A percentile compares a stretch with the other conserved stretches of the same genome.
Conservation (phyloP, 2,113 vertebrate species). For the Platycercus adscitus region DNA sequence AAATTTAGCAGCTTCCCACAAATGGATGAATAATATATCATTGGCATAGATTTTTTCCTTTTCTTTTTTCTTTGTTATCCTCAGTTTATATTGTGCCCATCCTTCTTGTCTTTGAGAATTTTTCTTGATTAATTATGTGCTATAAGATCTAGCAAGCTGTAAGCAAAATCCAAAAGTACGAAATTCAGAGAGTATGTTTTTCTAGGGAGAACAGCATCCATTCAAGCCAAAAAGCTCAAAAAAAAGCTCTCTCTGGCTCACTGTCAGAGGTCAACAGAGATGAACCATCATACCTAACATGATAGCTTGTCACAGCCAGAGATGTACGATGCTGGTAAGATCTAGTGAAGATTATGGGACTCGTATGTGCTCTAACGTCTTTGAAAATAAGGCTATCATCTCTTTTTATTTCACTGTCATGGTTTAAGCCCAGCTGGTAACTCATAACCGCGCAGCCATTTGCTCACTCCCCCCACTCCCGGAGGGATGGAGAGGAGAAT, state of each 20-base stretch:
- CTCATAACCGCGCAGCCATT: too few species aligned
- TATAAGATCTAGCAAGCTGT: neutral
- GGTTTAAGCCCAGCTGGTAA: too few species aligned
- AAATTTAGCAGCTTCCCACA: neutral
- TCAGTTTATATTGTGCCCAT: neutral
- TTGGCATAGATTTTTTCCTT: neutral
- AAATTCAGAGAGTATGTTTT: neutral
- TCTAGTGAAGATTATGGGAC: neutral
- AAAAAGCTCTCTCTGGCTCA: neutral
- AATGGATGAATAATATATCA: neutral
- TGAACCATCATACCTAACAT: neutral
- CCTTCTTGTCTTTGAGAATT: neutral
- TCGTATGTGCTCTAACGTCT: fast-evolving
- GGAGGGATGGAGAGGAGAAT: too few species aligned
- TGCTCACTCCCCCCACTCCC: too few species aligned
- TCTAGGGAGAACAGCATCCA: neutral
- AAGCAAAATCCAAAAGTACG: neutral
- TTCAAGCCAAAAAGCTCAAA: neutral
- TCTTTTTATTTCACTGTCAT: neutral
- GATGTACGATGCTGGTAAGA: neutral
- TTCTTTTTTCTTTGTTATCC: neutral
- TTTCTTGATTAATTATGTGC: neutral
- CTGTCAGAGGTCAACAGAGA: neutral
- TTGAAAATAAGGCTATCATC: neutral
- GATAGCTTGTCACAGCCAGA: neutral